phyloP scores from a whole-genome alignment of 2,888 invertebrate species.

The Drosophila mimica region DNA sequence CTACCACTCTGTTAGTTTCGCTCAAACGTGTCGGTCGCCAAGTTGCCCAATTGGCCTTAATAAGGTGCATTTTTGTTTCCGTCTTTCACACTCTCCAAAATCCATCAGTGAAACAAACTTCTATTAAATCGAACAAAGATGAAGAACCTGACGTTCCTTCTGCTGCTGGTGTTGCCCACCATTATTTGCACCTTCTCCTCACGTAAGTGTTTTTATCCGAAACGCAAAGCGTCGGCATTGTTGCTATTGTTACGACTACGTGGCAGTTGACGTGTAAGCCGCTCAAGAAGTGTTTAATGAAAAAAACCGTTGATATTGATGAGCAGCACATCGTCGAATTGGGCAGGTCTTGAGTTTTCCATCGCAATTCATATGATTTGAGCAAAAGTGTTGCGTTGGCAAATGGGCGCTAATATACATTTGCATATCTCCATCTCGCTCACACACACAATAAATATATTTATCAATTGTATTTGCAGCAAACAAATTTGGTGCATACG shows the following conservation, averaged over 20 bases:
- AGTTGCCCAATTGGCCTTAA: constrained; percentile 1
- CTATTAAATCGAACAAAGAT: constrained; percentile 84
- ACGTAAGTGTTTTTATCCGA: constrained; percentile 87
- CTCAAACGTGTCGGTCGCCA: constrained; percentile 50
- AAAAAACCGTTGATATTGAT: background rate
- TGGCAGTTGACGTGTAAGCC: constrained; percentile 49
- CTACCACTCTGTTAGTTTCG: constrained; percentile 56
- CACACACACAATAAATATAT: background rate
- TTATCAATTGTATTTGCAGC: constrained; percentile 82
- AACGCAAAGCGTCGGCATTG: background rate
- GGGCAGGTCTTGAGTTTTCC: background rate
- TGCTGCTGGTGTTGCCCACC: constrained; percentile 89
- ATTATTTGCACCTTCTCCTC: constrained; percentile 89
- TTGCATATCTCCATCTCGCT: constrained; percentile 36
- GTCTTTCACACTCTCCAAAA: constrained; percentile 24
- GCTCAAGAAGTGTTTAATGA: background rate
- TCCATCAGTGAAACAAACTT: constrained; percentile 29
- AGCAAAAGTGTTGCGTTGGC: constrained; percentile 65
- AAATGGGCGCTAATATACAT: constrained; percentile 23
- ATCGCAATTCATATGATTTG: background rate
- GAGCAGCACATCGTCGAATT: background rate
- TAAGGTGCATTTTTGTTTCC: constrained; percentile 29
- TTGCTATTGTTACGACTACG: constrained; percentile 40
- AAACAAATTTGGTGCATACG: constrained; percentile 86
- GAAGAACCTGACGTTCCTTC: constrained; percentile 89